Evolutionary conservation across 2,797 vertebrate species (phyloP).

Genomic region (Anabacerthia variegaticeps): DNA sequence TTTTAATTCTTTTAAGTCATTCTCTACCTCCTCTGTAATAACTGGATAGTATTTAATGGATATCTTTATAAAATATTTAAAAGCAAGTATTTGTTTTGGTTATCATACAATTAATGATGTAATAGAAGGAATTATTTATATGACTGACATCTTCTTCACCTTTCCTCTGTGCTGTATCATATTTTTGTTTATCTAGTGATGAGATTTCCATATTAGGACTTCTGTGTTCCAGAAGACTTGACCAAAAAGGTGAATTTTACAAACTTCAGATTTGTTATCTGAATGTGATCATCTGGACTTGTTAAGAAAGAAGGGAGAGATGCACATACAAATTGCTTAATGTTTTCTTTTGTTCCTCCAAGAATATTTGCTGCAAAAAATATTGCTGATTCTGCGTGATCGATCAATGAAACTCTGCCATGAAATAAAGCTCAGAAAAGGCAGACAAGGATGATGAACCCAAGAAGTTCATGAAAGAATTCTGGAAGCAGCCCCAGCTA

Average conservation of each 20-base stretch:
- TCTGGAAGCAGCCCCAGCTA: neutral
- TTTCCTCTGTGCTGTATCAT: neutral
- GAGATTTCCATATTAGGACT: neutral
- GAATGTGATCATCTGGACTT: neutral
- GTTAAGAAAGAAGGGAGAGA: neutral
- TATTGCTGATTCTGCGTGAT: neutral
- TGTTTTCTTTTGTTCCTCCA: neutral
- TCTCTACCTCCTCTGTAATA: neutral
- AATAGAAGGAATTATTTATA: neutral
- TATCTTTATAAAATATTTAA: neutral
- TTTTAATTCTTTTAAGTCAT: neutral
- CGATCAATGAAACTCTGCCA: fast-evolving
- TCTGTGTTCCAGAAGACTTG: neutral
- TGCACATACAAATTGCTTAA: neutral
- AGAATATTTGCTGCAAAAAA: neutral
- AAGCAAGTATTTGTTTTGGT: neutral
- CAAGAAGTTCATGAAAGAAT: neutral
- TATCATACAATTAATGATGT: neutral
- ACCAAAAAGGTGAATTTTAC: neutral
- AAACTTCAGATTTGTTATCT: neutral
- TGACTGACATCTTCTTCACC: neutral
- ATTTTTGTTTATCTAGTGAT: neutral
- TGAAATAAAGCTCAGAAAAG: neutral
- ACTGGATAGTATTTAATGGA: neutral
- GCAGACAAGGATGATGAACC: neutral